These are phyloP conservation scores for Eurystomus glaucurus DNA, from an alignment of 2,797 vertebrate species.

Conservation along the genomic window DNA sequence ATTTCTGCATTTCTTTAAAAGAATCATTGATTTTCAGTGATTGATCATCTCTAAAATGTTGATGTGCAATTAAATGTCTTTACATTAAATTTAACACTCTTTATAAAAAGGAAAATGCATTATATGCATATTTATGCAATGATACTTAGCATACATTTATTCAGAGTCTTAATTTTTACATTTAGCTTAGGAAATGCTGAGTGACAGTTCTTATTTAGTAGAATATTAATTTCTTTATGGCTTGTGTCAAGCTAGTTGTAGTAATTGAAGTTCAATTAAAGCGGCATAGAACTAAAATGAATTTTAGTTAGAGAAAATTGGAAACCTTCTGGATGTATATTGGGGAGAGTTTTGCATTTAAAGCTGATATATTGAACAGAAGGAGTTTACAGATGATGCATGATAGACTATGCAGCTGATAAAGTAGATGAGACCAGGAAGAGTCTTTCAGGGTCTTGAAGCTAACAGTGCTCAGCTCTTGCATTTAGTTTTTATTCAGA, in stretches of 20 bases:
- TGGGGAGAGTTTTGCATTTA: background rate
- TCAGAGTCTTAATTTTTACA: conserved; percentile 72
- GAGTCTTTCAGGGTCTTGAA: background rate
- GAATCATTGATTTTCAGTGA: conserved; percentile 29
- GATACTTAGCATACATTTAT: conserved; percentile 71
- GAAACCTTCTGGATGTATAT: background rate
- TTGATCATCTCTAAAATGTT: conserved; percentile 16
- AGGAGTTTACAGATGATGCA: background rate
- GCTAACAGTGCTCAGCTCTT: background rate
- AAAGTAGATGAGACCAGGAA: background rate
- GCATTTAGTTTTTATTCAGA: background rate
- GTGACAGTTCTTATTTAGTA: conserved; percentile 71
- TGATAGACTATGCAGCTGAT: background rate
- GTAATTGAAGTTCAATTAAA: conserved; percentile 74
- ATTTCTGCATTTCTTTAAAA: conserved; percentile 11
- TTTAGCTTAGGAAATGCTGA: conserved; percentile 68
- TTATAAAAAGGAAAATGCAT: conserved; percentile 20
- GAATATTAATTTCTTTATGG: conserved; percentile 68
- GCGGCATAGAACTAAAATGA: conserved; percentile 25
- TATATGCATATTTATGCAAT: conserved; percentile 70
- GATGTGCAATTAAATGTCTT: conserved; percentile 37
- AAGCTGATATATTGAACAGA: background rate
- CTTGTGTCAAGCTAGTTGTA: conserved; percentile 63
- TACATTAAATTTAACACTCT: conserved; percentile 45
- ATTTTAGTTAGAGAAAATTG: conserved; percentile 32